Base-by-base conservation (phyloP, 2,888 invertebrate species). In the Yponomeuta plumbellus region DNA sequence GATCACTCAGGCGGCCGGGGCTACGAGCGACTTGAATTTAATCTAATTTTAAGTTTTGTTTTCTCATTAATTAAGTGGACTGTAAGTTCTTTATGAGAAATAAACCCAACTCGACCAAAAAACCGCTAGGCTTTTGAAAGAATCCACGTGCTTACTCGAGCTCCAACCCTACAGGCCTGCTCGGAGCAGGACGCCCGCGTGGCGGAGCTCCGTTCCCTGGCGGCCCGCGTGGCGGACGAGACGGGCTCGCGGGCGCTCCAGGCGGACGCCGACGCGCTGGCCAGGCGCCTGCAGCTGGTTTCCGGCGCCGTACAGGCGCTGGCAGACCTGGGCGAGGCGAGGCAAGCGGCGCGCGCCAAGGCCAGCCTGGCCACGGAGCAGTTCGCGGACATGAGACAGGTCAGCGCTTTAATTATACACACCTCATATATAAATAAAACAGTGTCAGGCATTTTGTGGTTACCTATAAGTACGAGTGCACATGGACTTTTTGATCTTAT, bases 301-400 rank as follows among this genome's bases (percentile, higher is more conserved):
- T 93, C 94, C 23, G 94, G 95, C 69, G 93, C 95, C 0, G 93
- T 96, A 10, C 94, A 95, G 64, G 93, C 93, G 3, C 84, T 97
- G 71, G 96, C 95, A 0, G 95, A 96, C 81, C 94, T 95, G 58
- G 96, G 96, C 4, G 96, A 96, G 74, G 93, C 94, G 26, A 91
- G 94, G 70, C 94, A 94, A 69, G 65, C 93, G 91, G 83, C 94
- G 84, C 71, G 91, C 73, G 77, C 91, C 0, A 88, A 88, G 69
- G 88, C 94, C 86, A 76, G 94, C 92, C 83, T 95, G 93, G 85
- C 90, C 80, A 94, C 73, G 88, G 94, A 85, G 88, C 93, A 74
- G 86, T 91, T 96, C 72, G 94, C 94, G 75, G 93, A 94, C 72
- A 95, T 96, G 80, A 94, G 95, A 92, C 94, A 95, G 94, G 96